These are phyloP conservation scores for Cephus rjabovi DNA, from an alignment of 2,888 invertebrate genomes.

Conservation along the genomic window DNA sequence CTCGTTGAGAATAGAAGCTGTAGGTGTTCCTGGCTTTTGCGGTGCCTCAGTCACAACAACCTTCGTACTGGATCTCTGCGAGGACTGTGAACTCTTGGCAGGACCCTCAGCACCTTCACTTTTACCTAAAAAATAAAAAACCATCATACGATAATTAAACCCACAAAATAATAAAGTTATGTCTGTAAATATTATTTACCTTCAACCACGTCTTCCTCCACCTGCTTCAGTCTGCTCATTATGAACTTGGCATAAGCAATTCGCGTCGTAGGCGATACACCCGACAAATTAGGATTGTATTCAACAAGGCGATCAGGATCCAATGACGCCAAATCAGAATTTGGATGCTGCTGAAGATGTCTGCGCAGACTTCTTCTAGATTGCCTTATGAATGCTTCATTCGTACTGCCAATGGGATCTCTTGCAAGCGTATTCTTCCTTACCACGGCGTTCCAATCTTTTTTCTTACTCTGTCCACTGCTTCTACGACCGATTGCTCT, in stretches of 20 bases:
- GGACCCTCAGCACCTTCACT: constrained; percentile 22
- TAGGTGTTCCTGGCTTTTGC: constrained; percentile 15
- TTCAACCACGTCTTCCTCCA: constrained; percentile 31
- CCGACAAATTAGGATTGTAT: constrained; percentile 83
- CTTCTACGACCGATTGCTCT: constrained; percentile 79
- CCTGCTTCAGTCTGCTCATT: constrained; percentile 76
- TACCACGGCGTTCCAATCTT: constrained; percentile 89
- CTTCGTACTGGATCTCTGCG: constrained; percentile 37
- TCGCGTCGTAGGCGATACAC: constrained; percentile 81
- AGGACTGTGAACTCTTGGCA: constrained; percentile 15
- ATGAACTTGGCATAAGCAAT: constrained; percentile 91
- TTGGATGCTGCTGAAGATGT: constrained; percentile 77
- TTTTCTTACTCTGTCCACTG: constrained; percentile 71
- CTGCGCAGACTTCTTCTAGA: constrained; percentile 80
- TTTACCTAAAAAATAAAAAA: constrained; percentile 23
- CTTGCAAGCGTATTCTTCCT: constrained; percentile 75
- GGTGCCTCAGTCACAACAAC: constrained; percentile 22
- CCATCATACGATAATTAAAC: constrained; percentile 26
- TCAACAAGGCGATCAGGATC: constrained; percentile 82
- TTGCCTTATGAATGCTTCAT: constrained; percentile 74
- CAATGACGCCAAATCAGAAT: constrained; percentile 73
- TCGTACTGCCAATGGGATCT: constrained; percentile 85
- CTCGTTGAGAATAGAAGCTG: constrained; percentile 29
- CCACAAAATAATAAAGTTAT: background rate
- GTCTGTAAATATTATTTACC: constrained; percentile 15